phyloP scores from a whole-genome alignment of 2,888 invertebrate genomes.

The Watsonalla cultraria region DNA sequence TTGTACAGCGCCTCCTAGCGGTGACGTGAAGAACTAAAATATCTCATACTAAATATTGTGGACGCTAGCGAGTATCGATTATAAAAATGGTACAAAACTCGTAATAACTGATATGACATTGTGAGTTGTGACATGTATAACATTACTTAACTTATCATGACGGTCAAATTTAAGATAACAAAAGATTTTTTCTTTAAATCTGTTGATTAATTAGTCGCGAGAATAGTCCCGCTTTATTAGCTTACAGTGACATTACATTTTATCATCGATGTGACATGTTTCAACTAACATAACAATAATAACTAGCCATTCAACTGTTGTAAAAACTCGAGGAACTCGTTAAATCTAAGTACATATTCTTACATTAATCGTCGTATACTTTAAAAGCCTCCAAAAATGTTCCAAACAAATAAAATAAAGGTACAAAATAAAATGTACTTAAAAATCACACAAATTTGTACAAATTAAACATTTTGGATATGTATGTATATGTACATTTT shows the following conservation, averaged over 20 bases:
- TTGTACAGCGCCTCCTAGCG: too few species aligned
- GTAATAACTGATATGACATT: too few species aligned
- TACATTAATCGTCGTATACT: conserved; percentile 73
- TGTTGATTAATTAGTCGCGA: conserved; percentile 9
- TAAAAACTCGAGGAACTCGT: conserved; percentile 67
- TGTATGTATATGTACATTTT: conserved; percentile 39
- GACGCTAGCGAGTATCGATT: too few species aligned
- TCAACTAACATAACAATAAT: conserved; percentile 22
- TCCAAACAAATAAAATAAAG: conserved; percentile 48
- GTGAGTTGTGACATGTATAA: too few species aligned
- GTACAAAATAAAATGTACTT: conserved; percentile 50
- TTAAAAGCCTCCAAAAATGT: conserved; percentile 76
- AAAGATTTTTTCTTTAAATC: too few species aligned
- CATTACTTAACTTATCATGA: too few species aligned
- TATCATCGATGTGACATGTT: conserved; percentile 28
- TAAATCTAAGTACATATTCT: conserved; percentile 75
- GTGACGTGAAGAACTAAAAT: too few species aligned
- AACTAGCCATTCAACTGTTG: conserved; percentile 51
- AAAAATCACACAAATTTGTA: conserved; percentile 60
- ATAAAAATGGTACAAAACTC: too few species aligned
- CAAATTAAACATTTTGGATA: conserved; percentile 36
- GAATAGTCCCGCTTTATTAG: conserved; percentile 33
- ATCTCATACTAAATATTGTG: too few species aligned
- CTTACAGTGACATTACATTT: conserved; percentile 27
- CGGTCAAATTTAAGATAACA: too few species aligned